Conservation (phyloP, 1,140 invertebrate genomes). For the Drosophila albomicans region DNA sequence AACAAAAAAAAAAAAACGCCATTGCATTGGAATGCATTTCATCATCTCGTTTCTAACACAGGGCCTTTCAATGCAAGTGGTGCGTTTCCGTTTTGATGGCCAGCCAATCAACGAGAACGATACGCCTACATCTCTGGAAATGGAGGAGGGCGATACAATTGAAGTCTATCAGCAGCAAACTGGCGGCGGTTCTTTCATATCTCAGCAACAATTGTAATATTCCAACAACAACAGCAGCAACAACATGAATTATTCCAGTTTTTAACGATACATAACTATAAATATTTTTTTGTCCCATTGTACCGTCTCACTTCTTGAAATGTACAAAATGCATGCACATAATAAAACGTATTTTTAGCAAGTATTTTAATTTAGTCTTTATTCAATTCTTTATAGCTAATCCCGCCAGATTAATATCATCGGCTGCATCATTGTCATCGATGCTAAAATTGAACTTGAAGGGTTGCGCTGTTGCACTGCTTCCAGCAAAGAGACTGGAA, state of each 20-base stretch:
- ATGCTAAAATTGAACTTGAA: constrained; percentile 87
- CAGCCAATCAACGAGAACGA: constrained; percentile 96
- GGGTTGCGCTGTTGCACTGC: constrained; percentile 60
- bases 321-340: constrained; percentile 11
- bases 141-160: constrained; percentile 97
- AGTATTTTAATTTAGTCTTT: constrained; percentile 5
- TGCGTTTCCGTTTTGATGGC: constrained; percentile 96
- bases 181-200: constrained; percentile 86
- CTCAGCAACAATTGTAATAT: not conserved
- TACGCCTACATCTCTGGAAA: constrained; percentile 94
- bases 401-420: constrained; percentile 62
- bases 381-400: constrained; percentile 42
- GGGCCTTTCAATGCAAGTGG: constrained; percentile 92
- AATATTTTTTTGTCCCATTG: not conserved
- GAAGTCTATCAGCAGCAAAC: constrained; percentile 97
- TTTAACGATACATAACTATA: not conserved
- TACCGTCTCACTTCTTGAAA: not conserved
- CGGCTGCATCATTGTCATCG: constrained; percentile 57
- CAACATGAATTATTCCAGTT: too few species aligned
- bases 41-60: constrained; percentile 6
- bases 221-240: not conserved
- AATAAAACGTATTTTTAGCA: constrained; percentile 27
- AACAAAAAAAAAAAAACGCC: too few species aligned
- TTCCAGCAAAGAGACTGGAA: constrained; percentile 41
- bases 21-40: too few species aligned